Evolutionary conservation across 2,113 vertebrate species (phyloP), one percentile per base, ranked within the genome.

Genomic region (Anser brachyrhynchus): DNA sequence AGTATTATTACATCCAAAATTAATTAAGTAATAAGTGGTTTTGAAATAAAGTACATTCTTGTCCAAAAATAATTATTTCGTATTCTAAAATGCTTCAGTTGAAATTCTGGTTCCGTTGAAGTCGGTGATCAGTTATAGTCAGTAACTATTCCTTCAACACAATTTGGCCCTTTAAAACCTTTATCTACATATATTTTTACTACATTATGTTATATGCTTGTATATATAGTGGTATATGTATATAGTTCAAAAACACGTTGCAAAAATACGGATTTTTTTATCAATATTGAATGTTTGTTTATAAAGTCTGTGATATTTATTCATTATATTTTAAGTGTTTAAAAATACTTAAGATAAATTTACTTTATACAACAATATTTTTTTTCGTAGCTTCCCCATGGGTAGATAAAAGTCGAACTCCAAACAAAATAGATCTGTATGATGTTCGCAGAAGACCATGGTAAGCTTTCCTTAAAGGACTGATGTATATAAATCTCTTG

Each of bases 391-490:
- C 99, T 69, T 99, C 99, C 65, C 99, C 99, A 1, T 99, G 99
- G 99, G 99, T 99, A 95, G 99, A 99, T 96, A 98, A 99, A 72
- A 99, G 98, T 44, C 98, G 99, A 96, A 99, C 98, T 15, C 98
- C 98, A 61, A 99, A 98, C 96, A 99, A 99, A 97, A 99, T 99
- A 59, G 99, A 99, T 86, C 98, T 99, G 28, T 99, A 99, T 37
- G 99, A 99, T 67, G 99, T 99, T 70, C 99, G 99, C 66, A 98
- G 99, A 97, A 98, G 99, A 96, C 99, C 99, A 59, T 99, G 99
- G 99, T 99, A 97, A 98, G 98, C 41, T 94, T 49, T 51, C 17
- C 83, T 57, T 31, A 51, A 39, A 69, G 11, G 13, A 26, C n/a
- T 43, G 3, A 46, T 15, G 14, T 23, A 16, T 11, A 37, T 18